These are phyloP conservation scores for Scaptomyza graminum DNA, from an alignment of 1,140 invertebrate genomes.

Conservation along the genomic window DNA sequence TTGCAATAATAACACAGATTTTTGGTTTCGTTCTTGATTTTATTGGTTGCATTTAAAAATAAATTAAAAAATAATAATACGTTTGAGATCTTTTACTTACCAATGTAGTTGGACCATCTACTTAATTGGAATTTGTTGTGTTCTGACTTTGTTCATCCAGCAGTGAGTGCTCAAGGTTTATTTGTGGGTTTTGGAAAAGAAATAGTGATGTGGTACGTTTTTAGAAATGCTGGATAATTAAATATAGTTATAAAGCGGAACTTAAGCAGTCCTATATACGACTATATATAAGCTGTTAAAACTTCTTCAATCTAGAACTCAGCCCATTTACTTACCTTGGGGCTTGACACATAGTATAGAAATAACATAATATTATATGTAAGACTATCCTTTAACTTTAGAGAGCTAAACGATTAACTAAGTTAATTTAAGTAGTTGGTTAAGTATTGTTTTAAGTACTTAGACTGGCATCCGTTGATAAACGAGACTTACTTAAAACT, in stretches of 20 bases:
- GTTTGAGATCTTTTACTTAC: conserved; percentile 3
- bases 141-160: conserved; percentile 5
- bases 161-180: conserved; percentile 35
- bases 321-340: conserved; percentile 62
- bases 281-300: not conserved
- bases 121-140: not conserved
- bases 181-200: conserved; percentile 49
- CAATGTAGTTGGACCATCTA: not conserved
- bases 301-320: not conserved
- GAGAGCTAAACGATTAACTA: conserved; percentile 29
- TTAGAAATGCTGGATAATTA: conserved; percentile 48
- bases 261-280: conserved; percentile 53
- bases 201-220: conserved; percentile 32
- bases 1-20: conserved; percentile 28
- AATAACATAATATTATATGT: conserved; percentile 7
- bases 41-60: conserved; percentile 4
- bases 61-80: not conserved
- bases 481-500: conserved; percentile 45
- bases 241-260: conserved; percentile 37
- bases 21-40: conserved; percentile 13
- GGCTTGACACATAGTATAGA: conserved; percentile 7
- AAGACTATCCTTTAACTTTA: too few relatives aligned
- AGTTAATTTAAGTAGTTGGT: conserved; percentile 12
- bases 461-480: conserved; percentile 2
- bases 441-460: conserved; percentile 2